These are phyloP conservation scores for Allolobophora icterica DNA, from an alignment of 2,888 invertebrate genomes.

Conservation along the genomic window DNA sequence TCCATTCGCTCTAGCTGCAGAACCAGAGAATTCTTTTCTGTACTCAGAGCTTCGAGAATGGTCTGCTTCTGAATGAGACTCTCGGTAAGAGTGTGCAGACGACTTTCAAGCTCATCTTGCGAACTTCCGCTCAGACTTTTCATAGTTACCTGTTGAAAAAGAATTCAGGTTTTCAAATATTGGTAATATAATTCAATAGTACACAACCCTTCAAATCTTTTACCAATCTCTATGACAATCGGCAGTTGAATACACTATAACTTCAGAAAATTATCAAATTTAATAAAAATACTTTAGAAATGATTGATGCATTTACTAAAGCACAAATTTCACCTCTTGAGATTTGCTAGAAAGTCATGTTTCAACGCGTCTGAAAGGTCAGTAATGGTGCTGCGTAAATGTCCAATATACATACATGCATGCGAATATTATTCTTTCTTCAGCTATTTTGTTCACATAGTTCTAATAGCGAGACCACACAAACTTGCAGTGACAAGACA, in stretches of 20 bases:
- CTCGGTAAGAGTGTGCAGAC: conserved; percentile 74
- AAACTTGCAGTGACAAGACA: background rate
- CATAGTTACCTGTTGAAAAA: conserved; percentile 58
- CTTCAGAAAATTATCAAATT: background rate
- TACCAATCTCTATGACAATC: conserved; percentile 3
- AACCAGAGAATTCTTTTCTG: conserved; percentile 83
- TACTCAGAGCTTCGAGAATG: conserved; percentile 80
- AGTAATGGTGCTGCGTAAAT: too few species aligned
- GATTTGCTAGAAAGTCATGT: background rate
- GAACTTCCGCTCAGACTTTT: conserved; percentile 61
- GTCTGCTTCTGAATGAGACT: conserved; percentile 85
- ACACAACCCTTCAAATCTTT: background rate
- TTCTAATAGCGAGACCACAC: background rate
- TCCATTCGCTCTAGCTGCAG: conserved; percentile 79
- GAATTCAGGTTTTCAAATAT: background rate
- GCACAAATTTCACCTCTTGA: background rate
- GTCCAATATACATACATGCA: too few species aligned
- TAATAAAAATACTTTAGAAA: background rate
- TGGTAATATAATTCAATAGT: background rate
- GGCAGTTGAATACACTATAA: background rate
- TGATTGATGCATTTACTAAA: background rate
- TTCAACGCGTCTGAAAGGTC: too few species aligned
- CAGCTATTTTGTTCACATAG: background rate
- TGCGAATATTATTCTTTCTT: background rate
- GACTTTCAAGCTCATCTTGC: conserved; percentile 67